phyloP scores from a whole-genome alignment of 2,797 vertebrate species.

The Pantherophis vulpinus region DNA sequence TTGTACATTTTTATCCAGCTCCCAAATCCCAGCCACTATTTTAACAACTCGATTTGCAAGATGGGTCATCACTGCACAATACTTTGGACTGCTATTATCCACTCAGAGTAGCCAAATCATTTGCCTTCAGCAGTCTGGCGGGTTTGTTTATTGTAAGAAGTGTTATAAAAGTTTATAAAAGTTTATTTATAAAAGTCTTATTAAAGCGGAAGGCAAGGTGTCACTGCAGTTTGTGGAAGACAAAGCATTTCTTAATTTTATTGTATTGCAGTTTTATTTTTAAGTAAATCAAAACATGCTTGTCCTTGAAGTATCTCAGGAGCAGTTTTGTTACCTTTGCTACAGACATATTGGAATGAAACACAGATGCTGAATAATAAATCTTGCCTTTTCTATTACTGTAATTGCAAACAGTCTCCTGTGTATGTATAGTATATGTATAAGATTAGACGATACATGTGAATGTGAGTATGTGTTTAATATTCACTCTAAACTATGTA shows the following conservation, averaged over 20 bases:
- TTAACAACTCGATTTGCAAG: not conserved
- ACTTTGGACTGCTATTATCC: not conserved
- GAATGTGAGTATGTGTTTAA: no score
- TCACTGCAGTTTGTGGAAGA: not conserved
- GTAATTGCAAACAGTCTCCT: not conserved
- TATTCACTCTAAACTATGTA: not conserved
- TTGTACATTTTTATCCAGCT: not conserved
- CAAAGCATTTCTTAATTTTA: not conserved
- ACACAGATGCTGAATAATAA: not conserved
- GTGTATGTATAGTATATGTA: no score
- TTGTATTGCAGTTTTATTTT: not conserved
- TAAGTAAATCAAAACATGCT: not conserved
- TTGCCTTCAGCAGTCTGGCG: not conserved
- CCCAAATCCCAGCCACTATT: constrained; percentile 12
- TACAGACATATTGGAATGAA: not conserved
- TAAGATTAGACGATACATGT: no score
- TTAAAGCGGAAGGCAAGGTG: not conserved
- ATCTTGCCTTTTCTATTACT: not conserved
- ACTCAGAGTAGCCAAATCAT: not conserved
- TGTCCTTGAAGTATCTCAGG: not conserved
- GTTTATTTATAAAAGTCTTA: no score
- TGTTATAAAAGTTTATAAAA: not conserved
- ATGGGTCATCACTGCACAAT: constrained; percentile 14
- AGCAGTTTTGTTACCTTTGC: not conserved
- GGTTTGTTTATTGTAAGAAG: constrained; percentile 5